Conservation (phyloP, 2,888 invertebrate species). For the Scelioninae gen. 1 region DNA sequence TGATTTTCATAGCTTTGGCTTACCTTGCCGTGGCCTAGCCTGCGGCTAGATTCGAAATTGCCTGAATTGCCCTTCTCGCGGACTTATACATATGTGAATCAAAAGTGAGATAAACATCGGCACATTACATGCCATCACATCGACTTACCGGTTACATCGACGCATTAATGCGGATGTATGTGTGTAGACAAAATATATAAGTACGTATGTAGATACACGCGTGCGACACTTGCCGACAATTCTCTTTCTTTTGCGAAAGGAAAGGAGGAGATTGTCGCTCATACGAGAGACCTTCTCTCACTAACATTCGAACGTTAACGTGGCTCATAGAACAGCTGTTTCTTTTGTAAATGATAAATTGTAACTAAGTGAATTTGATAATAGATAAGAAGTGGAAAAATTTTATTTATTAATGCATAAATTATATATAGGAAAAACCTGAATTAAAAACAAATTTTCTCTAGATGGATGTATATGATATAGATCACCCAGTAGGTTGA, state of each 20-base stretch:
- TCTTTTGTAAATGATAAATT: slow-evolving; percentile 52
- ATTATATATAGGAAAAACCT: too few species aligned
- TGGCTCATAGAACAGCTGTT: slow-evolving; percentile 60
- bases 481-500: too few species aligned
- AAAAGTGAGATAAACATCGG: slow-evolving; percentile 52
- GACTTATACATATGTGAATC: slow-evolving; percentile 44
- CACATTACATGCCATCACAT: slow-evolving; percentile 26
- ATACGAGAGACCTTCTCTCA: slow-evolving; percentile 52
- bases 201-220: slow-evolving; percentile 32
- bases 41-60: slow-evolving; percentile 75
- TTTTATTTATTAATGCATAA: not conserved
- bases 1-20: slow-evolving; percentile 74
- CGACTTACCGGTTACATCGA: slow-evolving; percentile 28
- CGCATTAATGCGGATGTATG: slow-evolving; percentile 3
- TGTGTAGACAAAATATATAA: slow-evolving; percentile 49
- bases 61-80: slow-evolving; percentile 49
- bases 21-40: slow-evolving; percentile 84
- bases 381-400: not conserved
- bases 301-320: slow-evolving; percentile 44
- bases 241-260: slow-evolving; percentile 69
- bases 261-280: slow-evolving; percentile 69
- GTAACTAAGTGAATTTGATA: not conserved
- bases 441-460: too few species aligned
- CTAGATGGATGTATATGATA: too few species aligned
- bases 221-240: slow-evolving; percentile 67